phyloP scores from a whole-genome alignment of 2,113 vertebrate species.

The Amblyornis subalaris region DNA sequence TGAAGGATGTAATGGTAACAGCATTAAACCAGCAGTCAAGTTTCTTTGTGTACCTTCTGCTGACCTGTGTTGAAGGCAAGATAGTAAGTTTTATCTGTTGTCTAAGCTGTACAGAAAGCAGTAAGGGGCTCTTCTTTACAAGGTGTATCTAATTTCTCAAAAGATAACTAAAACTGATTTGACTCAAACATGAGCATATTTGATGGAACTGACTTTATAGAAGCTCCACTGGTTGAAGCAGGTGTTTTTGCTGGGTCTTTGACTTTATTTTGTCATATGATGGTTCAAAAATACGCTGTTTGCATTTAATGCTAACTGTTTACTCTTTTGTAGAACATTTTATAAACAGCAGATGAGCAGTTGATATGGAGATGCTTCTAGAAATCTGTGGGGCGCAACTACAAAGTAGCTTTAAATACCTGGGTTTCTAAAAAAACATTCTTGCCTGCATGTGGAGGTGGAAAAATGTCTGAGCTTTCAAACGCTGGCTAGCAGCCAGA shows the following conservation, averaged over 20 bases:
- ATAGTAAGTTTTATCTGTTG: neutral
- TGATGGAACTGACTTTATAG: neutral
- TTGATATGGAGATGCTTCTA: neutral
- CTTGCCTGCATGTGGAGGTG: neutral
- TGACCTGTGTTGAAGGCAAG: neutral
- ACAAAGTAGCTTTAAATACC: neutral
- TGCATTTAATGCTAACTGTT: neutral
- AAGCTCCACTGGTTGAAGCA: neutral
- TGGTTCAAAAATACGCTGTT: neutral
- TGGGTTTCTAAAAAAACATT: neutral
- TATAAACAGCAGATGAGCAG: neutral
- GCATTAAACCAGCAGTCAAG: neutral
- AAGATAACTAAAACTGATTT: neutral
- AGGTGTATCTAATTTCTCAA: neutral
- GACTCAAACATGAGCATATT: neutral
- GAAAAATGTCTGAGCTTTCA: neutral
- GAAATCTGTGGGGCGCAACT: neutral
- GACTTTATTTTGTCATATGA: neutral
- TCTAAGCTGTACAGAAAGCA: neutral
- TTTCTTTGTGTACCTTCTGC: neutral
- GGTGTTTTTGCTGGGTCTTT: neutral
- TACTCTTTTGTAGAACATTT: neutral
- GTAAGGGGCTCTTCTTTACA: neutral
- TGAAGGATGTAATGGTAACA: neutral
- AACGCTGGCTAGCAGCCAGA: neutral